phyloP scores from a whole-genome alignment of 30 jellyfish, hydroid and myxozoan species.

The Catostylus mosaicus region DNA sequence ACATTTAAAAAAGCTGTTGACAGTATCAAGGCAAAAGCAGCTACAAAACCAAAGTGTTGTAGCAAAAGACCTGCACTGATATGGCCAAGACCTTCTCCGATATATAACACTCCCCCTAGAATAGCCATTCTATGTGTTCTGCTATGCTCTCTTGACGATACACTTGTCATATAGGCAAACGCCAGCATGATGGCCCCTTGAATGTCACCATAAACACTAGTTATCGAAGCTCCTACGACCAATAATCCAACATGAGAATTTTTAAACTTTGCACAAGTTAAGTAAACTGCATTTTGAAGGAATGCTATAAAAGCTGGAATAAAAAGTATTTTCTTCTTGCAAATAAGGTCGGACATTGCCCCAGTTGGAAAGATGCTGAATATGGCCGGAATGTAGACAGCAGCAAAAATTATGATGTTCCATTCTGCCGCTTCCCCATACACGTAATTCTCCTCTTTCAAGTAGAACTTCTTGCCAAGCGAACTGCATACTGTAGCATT shows the following conservation, averaged over 20 bases:
- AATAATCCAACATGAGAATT: slow-evolving; percentile 18
- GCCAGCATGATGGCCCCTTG: slow-evolving; percentile 66
- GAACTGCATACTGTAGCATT: slow-evolving; percentile 29
- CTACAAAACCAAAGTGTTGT: slow-evolving; percentile 29
- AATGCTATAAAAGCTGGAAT: slow-evolving; percentile 17
- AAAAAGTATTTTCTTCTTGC: slow-evolving; percentile 25
- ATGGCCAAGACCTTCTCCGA: slow-evolving; percentile 59
- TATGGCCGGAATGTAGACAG: slow-evolving; percentile 45
- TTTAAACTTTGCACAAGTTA: slow-evolving; percentile 12
- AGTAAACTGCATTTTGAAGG: slow-evolving; percentile 39
- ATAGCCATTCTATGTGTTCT: slow-evolving; percentile 61
- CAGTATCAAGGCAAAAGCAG: slow-evolving; percentile 21
- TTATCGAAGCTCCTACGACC: slow-evolving; percentile 46
- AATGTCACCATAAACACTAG: slow-evolving; percentile 39
- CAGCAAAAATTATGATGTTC: slow-evolving; percentile 20
- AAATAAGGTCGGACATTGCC: slow-evolving; percentile 32
- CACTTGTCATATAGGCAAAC: slow-evolving; percentile 64
- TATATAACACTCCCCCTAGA: slow-evolving; percentile 31
- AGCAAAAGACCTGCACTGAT: slow-evolving; percentile 33
- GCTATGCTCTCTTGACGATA: slow-evolving; percentile 23
- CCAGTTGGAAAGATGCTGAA: slow-evolving; percentile 51
- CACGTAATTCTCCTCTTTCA: slow-evolving; percentile 23
- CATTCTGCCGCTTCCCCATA: slow-evolving; percentile 56
- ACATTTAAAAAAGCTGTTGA: slow-evolving; percentile 35
- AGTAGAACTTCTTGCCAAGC: slow-evolving; percentile 3